A percentile compares a stretch with the other conserved stretches of the same genome.
Conservation (phyloP, 2,888 invertebrate genomes). For the Metalampra italica region DNA sequence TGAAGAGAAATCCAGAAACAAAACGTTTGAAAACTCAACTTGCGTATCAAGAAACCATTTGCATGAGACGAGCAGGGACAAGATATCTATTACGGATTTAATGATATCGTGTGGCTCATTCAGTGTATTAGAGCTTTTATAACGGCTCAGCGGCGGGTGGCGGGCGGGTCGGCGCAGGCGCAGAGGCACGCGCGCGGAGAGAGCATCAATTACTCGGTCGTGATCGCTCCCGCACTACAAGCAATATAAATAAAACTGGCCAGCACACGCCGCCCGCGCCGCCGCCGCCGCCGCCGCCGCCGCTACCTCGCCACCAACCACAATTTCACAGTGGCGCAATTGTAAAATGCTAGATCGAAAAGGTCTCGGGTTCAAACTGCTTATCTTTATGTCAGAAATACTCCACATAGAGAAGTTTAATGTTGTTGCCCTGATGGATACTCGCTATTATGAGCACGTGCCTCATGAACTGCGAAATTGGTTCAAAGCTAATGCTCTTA, state of each 20-base stretch:
- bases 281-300: conserved; percentile 8
- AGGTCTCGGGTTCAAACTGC: conserved; percentile 67
- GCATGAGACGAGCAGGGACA: not conserved
- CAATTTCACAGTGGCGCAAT: conserved; percentile 70
- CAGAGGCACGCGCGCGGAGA: conserved; percentile 50
- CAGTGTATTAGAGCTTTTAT: conserved; percentile 41
- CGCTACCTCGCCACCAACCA: conserved; percentile 36
- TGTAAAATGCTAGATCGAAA: conserved; percentile 70
- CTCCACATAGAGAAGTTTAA: conserved; percentile 47
- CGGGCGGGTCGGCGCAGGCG: conserved; percentile 30
- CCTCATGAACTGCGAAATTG: conserved; percentile 37
- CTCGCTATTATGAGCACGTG: conserved; percentile 44
- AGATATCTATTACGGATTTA: conserved; percentile 20
- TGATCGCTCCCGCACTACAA: conserved; percentile 74
- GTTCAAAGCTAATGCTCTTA: conserved; percentile 24
- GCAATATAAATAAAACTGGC: conserved; percentile 68
- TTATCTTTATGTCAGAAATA: conserved; percentile 62
- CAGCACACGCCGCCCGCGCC: conserved; percentile 8
- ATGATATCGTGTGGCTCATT: conserved; percentile 38
- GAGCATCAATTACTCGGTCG: conserved; percentile 74
- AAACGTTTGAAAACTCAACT: too few species aligned
- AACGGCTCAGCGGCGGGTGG: conserved; percentile 25
- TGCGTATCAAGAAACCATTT: too few species aligned
- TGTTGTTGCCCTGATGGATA: conserved; percentile 37
- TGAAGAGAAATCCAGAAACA: too few species aligned